phyloP scores from a whole-genome alignment of 2,888 invertebrate species.

The Resseliella maxima region DNA sequence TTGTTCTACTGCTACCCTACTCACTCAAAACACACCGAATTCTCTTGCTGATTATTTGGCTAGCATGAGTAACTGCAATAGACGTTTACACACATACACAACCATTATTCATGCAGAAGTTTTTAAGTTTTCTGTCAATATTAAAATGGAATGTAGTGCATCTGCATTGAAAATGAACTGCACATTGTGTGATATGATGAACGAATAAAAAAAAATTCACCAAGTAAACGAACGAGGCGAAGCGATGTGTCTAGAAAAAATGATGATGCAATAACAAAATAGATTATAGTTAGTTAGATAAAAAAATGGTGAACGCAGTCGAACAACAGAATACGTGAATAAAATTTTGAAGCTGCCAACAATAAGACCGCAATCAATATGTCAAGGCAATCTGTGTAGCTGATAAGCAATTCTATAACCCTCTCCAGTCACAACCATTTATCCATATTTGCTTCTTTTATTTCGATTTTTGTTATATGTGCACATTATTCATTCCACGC shows the following conservation, averaged over 20 bases:
- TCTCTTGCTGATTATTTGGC: neutral
- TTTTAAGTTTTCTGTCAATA: slow-evolving; percentile 30
- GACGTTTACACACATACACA: slow-evolving; percentile 2
- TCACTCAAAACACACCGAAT: neutral
- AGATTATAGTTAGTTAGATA: slow-evolving; percentile 47
- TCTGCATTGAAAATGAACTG: slow-evolving; percentile 24
- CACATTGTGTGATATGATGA: slow-evolving; percentile 33
- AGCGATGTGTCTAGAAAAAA: slow-evolving; percentile 30
- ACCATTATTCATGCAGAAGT: slow-evolving; percentile 16
- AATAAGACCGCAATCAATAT: slow-evolving; percentile 35
- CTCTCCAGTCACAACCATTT: neutral
- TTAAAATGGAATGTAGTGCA: slow-evolving; percentile 23
- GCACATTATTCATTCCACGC: slow-evolving; percentile 1
- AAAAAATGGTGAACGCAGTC: slow-evolving; percentile 39
- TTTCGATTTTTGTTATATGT: neutral
- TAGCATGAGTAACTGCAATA: neutral
- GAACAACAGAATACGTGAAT: slow-evolving; percentile 19
- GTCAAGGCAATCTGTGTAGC: slow-evolving; percentile 25
- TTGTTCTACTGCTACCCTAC: no score
- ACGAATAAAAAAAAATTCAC: no score
- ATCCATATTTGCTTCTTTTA: neutral
- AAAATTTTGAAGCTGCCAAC: neutral
- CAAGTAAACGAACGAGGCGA: neutral
- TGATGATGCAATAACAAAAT: slow-evolving; percentile 51
- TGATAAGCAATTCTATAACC: slow-evolving; percentile 31